phyloP scores from a whole-genome alignment of 2,888 invertebrate species.

The Criorhina ranunculi region DNA sequence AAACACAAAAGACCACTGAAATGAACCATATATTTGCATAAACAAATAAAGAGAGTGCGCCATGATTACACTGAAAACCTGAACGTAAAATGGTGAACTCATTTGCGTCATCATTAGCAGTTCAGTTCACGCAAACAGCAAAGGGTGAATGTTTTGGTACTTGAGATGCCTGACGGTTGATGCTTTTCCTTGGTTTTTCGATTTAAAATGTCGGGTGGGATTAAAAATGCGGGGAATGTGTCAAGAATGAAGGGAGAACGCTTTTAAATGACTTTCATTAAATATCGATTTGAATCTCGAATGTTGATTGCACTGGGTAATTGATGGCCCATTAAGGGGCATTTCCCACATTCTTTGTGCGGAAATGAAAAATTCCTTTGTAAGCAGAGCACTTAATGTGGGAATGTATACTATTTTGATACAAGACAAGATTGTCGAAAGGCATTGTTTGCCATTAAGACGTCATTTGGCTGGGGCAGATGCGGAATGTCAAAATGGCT shows the following conservation, averaged over 20 bases:
- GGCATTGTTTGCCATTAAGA: not conserved
- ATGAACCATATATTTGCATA: slow-evolving; percentile 62
- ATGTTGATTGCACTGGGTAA: slow-evolving; percentile 39
- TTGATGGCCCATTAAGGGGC: slow-evolving; percentile 51
- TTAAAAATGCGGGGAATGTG: slow-evolving; percentile 38
- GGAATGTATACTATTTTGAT: slow-evolving; percentile 30
- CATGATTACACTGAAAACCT: slow-evolving; percentile 41
- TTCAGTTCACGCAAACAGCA: not conserved
- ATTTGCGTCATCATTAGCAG: slow-evolving; percentile 71
- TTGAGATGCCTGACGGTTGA: slow-evolving; percentile 42
- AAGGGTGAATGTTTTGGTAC: slow-evolving; percentile 18
- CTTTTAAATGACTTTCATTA: slow-evolving; percentile 58
- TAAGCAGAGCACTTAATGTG: slow-evolving; percentile 42
- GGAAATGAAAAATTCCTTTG: slow-evolving; percentile 45
- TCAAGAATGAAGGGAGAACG: slow-evolving; percentile 37
- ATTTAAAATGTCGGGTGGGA: slow-evolving; percentile 15
- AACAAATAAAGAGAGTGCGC: slow-evolving; percentile 50
- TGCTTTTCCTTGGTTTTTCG: slow-evolving; percentile 24
- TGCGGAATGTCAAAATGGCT: too few species aligned
- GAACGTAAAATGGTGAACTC: slow-evolving; percentile 44
- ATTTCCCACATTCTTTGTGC: slow-evolving; percentile 21
- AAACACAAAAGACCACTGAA: slow-evolving; percentile 38
- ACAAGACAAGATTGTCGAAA: slow-evolving; percentile 10
- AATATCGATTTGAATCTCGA: slow-evolving; percentile 65
- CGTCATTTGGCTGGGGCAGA: too few species aligned